phyloP scores from a whole-genome alignment of 2,888 invertebrate genomes.

The Pterostichus madidus region DNA sequence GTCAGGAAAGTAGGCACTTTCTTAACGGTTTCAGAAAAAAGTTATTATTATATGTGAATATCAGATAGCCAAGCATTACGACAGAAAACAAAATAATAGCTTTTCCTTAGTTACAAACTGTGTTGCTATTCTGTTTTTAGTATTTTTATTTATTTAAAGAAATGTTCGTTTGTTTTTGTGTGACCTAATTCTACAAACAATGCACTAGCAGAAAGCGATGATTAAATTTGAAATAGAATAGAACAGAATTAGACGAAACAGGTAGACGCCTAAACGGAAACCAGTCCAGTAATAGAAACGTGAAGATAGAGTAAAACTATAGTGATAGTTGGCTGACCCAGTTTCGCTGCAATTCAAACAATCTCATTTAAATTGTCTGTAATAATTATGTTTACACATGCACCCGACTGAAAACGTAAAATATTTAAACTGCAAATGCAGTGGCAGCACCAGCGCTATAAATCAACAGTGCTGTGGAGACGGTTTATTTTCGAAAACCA shows the following conservation, averaged over 20 bases:
- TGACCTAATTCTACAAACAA: no score
- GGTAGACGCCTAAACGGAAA: neutral
- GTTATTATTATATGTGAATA: no score
- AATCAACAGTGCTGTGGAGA: constrained; percentile 6
- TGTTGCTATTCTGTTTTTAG: no score
- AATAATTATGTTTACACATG: constrained; percentile 57
- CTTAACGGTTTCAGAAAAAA: no score
- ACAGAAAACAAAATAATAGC: no score
- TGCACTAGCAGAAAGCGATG: neutral
- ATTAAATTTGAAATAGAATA: neutral
- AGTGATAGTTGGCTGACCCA: constrained; percentile 39
- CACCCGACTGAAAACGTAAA: constrained; percentile 18
- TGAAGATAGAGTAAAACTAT: constrained; percentile 45
- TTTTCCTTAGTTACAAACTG: no score
- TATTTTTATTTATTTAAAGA: no score
- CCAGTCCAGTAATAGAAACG: neutral
- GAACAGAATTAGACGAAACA: neutral
- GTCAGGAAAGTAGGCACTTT: no score
- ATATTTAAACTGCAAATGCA: constrained; percentile 42
- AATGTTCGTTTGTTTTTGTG: no score
- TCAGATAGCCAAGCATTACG: no score
- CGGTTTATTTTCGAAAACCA: constrained; percentile 16
- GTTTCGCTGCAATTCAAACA: constrained; percentile 23
- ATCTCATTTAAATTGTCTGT: constrained; percentile 52
- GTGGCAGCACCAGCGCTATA: neutral